Base-by-base conservation (phyloP, 2,797 vertebrate species). In the Channallabes apus region DNA sequence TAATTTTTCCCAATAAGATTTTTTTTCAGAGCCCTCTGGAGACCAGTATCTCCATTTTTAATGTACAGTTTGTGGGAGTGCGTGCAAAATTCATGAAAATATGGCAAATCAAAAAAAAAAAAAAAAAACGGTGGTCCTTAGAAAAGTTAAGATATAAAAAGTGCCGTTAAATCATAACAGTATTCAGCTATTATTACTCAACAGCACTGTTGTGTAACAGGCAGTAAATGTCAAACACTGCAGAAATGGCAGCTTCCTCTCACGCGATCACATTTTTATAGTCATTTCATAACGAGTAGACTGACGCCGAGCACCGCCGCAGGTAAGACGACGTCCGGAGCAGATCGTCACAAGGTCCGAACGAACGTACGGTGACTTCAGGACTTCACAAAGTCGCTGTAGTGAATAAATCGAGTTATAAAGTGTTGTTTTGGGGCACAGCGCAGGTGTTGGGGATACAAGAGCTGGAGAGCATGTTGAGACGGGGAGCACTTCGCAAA, bases 221-320 rank as follows among this genome's bases (percentile, higher is more conserved):
- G 24, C 41, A 22, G 41, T 64, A 76, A 51, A 46, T 41, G 81
- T n/a, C 7, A 38, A 80, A 82, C 81, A 73, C 46, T 29, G 51
- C 38, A 58, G 73, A 88, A 85, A 38, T 78, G 85, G 71, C 72
- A 82, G 64, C 20, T 61, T 86, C 46, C 82, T 85, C 77, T 84
- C 64, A 71, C 24, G 24, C 67, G 51, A 72, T 54, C 59, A 56
- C 64, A 84, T 88, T 62, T 80, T 67, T 84, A 87, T 86, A 85
- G 68, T 84, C 24, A 84, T 82, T 84, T 84, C 17, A 54, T 86
- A 84, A 84, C 7, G 11, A 59, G 76, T 27, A 32, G 79, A 79
- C 65, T 14, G 14, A 59, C 69, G 78, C 84, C 86, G 73, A 77
- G 72, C 29, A 29, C 35, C 58, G 56, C 65, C 62, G 62, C 58